Conservation (phyloP, 2,797 vertebrate genomes). For the Rhynchonycteris naso region DNA sequence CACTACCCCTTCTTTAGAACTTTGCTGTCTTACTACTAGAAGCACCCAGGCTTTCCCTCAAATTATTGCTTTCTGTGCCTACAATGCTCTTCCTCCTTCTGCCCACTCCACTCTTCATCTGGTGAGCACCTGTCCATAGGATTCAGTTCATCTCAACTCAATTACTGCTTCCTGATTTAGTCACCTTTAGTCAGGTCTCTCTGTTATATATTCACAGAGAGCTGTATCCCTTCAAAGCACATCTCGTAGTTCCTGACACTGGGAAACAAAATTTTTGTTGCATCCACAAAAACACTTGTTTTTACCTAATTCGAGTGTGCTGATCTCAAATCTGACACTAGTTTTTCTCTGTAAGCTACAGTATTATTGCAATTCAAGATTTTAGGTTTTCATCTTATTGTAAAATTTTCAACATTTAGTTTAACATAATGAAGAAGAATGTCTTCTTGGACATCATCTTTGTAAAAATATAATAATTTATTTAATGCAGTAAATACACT, state of each 20-base stretch:
- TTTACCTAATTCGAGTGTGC: no score
- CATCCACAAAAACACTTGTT: no score
- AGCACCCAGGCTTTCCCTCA: neutral
- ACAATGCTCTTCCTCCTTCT: neutral
- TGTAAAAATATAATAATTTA: no score
- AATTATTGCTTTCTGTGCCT: neutral
- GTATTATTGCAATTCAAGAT: no score
- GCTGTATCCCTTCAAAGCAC: neutral
- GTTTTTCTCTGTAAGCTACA: no score
- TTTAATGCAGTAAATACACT: no score
- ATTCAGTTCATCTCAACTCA: neutral
- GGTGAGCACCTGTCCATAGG: fast-evolving
- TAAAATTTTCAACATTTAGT: no score
- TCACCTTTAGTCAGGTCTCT: neutral
- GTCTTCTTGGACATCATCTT: no score
- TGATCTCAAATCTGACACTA: no score
- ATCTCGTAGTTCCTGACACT: neutral
- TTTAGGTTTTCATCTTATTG: no score
- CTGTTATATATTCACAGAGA: neutral
- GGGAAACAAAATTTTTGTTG: no score
- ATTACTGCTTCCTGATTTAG: neutral
- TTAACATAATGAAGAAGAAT: no score
- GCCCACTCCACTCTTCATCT: neutral
- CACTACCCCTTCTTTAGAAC: neutral
- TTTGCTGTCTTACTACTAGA: neutral